Conservation (phyloP, 2,888 invertebrate genomes). For the Allophyes oxyacanthae region DNA sequence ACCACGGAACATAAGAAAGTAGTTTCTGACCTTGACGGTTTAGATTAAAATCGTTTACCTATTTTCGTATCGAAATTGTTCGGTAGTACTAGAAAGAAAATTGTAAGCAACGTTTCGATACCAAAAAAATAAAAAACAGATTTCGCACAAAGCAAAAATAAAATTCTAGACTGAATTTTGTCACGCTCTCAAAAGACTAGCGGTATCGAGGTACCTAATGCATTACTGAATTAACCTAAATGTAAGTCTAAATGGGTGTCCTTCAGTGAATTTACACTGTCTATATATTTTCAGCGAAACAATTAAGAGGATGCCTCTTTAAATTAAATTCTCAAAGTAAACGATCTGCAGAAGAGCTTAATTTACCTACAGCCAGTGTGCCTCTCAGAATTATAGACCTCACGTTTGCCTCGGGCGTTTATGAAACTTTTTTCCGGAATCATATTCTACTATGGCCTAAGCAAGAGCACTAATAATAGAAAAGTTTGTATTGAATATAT, state of each 20-base stretch:
- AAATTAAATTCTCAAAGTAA: conserved; percentile 78
- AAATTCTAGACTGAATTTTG: conserved; percentile 21
- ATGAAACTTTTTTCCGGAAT: conserved; percentile 11
- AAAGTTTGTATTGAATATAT: no score
- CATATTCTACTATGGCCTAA: no score
- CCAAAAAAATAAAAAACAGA: conserved; percentile 25
- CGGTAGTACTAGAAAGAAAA: conserved; percentile 6
- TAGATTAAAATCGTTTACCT: no score
- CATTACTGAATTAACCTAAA: conserved; percentile 56
- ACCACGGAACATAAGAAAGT: no score
- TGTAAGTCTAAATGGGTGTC: conserved; percentile 58
- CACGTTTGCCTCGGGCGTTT: conserved; percentile 14
- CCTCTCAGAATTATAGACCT: conserved; percentile 34
- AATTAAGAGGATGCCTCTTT: conserved; percentile 77
- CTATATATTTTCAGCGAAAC: conserved; percentile 68
- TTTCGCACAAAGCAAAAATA: conserved; percentile 13
- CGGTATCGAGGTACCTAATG: conserved; percentile 24
- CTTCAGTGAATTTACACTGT: conserved; percentile 71
- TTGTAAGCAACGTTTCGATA: conserved; percentile 10
- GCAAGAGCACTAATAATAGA: no score
- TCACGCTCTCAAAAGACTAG: background rate
- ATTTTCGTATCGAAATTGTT: background rate
- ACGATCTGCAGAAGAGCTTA: conserved; percentile 64
- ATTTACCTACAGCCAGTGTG: conserved; percentile 64
- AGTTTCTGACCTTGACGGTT: no score